These are phyloP conservation scores for Antheraea yamamai DNA, from an alignment of 2,888 invertebrate genomes.

Conservation along the genomic window DNA sequence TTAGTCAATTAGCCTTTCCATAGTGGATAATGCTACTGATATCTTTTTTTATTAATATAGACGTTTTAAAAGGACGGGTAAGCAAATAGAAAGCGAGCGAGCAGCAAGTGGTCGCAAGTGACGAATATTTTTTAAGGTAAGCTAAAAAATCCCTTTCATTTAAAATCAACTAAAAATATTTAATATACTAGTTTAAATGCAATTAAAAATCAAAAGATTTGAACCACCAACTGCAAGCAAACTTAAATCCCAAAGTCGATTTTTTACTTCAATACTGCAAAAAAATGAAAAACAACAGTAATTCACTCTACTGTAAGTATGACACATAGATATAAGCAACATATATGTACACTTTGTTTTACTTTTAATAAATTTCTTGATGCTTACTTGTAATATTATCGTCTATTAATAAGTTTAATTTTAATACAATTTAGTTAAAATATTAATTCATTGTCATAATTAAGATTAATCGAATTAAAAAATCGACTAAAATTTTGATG, in stretches of 20 bases:
- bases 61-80: not conserved
- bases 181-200: not conserved
- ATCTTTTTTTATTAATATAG: not conserved
- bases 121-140: not conserved
- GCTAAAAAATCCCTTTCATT: not conserved
- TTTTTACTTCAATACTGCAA: conserved; percentile 1
- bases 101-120: not conserved
- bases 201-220: not conserved
- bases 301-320: not conserved
- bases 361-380: not conserved
- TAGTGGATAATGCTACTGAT: too few relatives aligned
- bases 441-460: not conserved
- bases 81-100: not conserved
- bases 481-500: conserved; percentile 47
- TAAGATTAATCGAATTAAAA: not conserved
- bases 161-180: not conserved
- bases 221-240: not conserved
- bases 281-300: not conserved
- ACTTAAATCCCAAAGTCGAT: not conserved
- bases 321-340: not conserved
- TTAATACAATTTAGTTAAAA: not conserved
- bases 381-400: not conserved
- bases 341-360: not conserved
- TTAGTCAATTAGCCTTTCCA: too few relatives aligned
- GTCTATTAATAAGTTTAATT: not conserved